Evolutionary conservation across 92 coral and sea anemone genomes (phyloP).

Genomic region (Epizoanthus rinbou): DNA sequence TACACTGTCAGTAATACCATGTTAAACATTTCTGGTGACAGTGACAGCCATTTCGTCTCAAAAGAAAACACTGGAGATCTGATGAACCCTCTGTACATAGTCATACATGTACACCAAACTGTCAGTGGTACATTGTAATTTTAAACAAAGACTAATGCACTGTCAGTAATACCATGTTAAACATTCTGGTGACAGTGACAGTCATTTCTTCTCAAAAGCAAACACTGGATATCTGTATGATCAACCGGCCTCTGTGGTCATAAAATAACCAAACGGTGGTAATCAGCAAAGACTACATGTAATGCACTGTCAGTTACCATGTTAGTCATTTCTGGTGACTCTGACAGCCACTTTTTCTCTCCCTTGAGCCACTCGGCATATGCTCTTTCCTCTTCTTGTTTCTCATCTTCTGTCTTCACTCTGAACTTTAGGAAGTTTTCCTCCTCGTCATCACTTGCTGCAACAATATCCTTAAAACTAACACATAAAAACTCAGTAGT

Average conservation of each 20-base stretch:
- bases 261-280: no score
- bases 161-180: slow-evolving; percentile 54
- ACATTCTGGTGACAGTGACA: slow-evolving; percentile 32
- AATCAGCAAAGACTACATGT: neutral
- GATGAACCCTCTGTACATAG: no score
- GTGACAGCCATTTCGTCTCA: no score
- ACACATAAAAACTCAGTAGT: neutral
- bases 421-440: slow-evolving; percentile 81
- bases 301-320: slow-evolving; percentile 45
- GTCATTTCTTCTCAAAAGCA: slow-evolving; percentile 39
- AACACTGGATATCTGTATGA: no score
- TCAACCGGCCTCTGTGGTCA: no score
- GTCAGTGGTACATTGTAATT: no score
- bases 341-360: slow-evolving; percentile 44
- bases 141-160: neutral
- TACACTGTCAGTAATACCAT: no score
- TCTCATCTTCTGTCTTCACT: slow-evolving; percentile 76
- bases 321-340: slow-evolving; percentile 47
- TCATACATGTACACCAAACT: no score
- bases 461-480: slow-evolving; percentile 78
- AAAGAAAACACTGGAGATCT: no score
- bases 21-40: no score
- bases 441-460: slow-evolving; percentile 59
- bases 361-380: slow-evolving; percentile 89
- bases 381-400: slow-evolving; percentile 76